Percentiles rank a stretch among this genome's conserved stretches.
These are phyloP conservation scores for Corynorhinus townsendii DNA, from an alignment of 2,113 vertebrate species.

Conservation along the genomic window DNA sequence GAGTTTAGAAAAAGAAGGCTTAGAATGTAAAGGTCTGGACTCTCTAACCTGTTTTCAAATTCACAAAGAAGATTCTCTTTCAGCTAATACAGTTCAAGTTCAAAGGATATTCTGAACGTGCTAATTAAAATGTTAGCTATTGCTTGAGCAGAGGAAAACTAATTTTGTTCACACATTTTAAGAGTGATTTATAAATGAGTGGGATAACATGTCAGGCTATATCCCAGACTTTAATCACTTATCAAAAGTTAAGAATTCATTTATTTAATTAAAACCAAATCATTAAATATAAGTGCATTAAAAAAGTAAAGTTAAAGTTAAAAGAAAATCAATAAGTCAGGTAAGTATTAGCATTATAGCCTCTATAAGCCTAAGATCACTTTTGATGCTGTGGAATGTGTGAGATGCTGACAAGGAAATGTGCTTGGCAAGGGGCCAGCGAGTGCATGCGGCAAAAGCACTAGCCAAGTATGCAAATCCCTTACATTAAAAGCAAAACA, in stretches of 20 bases:
- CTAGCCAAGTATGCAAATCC: background rate
- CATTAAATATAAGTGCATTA: constrained; percentile 20
- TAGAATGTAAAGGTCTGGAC: background rate
- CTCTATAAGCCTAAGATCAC: background rate
- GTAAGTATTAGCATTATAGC: background rate
- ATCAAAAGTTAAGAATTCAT: background rate
- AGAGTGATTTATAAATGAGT: constrained; percentile 41
- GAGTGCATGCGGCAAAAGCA: background rate
- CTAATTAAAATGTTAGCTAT: constrained; percentile 39
- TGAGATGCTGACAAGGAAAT: constrained; percentile 11
- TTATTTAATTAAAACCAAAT: background rate
- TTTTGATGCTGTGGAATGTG: background rate
- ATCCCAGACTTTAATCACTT: background rate
- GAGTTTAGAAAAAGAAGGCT: background rate
- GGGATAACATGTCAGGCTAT: background rate
- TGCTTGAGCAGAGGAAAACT: constrained; percentile 23
- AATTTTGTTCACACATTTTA: constrained; percentile 41
- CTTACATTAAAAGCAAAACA: background rate
- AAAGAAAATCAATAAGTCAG: background rate
- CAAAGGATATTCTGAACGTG: constrained; percentile 36
- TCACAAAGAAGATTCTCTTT: background rate
- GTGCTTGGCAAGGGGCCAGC: background rate
- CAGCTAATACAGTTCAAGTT: background rate
- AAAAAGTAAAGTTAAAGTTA: background rate
- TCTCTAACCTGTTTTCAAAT: background rate